phyloP scores from a whole-genome alignment of 2,888 invertebrate species.

The Periphyllus acericola region DNA sequence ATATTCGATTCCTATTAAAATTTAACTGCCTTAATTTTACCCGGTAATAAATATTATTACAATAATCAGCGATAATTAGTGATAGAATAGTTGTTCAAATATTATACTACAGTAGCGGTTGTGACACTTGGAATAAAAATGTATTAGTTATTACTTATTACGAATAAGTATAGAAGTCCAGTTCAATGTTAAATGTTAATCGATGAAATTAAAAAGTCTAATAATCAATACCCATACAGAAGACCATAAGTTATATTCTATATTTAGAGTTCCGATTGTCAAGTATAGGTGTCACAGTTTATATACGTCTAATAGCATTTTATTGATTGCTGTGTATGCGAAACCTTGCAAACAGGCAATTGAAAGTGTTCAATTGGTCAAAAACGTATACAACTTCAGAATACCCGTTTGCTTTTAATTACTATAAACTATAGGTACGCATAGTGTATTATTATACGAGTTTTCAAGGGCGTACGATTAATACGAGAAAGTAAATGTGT shows the following conservation, averaged over 20 bases:
- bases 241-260: too few relatives aligned
- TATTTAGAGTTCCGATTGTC: not conserved
- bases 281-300: not conserved
- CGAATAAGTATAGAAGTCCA: too few relatives aligned
- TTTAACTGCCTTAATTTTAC: too few relatives aligned
- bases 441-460: not conserved
- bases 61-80: not conserved
- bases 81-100: not conserved
- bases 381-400: not conserved
- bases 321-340: not conserved
- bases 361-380: not conserved
- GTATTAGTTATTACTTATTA: too few relatives aligned
- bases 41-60: not conserved
- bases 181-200: not conserved
- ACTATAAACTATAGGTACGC: conserved; percentile 4
- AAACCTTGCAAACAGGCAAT: not conserved
- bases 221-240: not conserved
- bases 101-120: not conserved
- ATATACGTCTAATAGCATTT: not conserved
- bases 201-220: not conserved
- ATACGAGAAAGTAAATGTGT: not conserved
- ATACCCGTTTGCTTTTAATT: not conserved
- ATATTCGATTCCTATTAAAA: too few relatives aligned
- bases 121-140: too few relatives aligned
- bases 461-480: not conserved